phyloP scores from a whole-genome alignment of 2,113 vertebrate genomes.

The Pituophis catenifer region DNA sequence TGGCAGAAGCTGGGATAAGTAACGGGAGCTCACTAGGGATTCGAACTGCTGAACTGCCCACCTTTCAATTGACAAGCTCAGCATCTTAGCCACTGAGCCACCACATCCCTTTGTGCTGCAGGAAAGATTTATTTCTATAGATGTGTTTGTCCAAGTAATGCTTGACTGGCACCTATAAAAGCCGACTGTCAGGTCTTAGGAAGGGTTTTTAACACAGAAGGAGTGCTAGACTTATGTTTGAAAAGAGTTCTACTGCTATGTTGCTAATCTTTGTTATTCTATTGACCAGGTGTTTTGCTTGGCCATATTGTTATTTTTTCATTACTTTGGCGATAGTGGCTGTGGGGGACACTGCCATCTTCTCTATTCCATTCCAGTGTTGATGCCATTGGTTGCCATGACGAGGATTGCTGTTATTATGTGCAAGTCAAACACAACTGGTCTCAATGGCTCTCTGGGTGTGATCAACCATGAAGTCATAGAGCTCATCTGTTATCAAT shows the following conservation, averaged over 20 bases:
- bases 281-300: background rate
- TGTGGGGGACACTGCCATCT: background rate
- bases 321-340: background rate
- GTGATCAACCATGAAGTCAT: background rate
- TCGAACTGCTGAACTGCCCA: too few relatives aligned
- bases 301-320: background rate
- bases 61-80: too few relatives aligned
- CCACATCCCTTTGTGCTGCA: background rate
- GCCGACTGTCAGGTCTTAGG: background rate
- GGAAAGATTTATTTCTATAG: background rate
- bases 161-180: background rate
- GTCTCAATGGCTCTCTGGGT: background rate
- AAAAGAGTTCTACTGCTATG: background rate
- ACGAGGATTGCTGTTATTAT: background rate
- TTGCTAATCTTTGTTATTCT: background rate
- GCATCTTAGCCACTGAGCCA: too few relatives aligned
- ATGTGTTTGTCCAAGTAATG: background rate
- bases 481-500: background rate
- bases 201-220: background rate
- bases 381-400: background rate
- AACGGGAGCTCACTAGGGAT: too few relatives aligned
- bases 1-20: too few relatives aligned
- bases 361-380: background rate
- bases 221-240: background rate
- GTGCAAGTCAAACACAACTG: background rate